These are phyloP conservation scores for Oligia latruncula DNA, from an alignment of 2,888 invertebrate species.

Conservation along the genomic window DNA sequence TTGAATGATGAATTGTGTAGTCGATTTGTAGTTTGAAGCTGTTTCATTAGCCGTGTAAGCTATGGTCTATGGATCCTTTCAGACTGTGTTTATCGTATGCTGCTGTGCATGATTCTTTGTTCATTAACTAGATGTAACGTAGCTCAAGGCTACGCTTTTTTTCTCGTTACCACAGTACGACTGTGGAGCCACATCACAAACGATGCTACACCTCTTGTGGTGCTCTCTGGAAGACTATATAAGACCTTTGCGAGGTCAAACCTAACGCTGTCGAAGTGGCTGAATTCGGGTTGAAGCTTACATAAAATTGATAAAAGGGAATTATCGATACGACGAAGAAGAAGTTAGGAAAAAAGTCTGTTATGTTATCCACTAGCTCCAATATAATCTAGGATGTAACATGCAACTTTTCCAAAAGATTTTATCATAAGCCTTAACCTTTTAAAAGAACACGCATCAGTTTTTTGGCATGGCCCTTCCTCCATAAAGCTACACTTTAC, in stretches of 20 bases:
- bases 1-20: conserved; percentile 64
- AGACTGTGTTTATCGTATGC: conserved; percentile 19
- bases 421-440: not conserved
- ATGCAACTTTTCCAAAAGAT: not conserved
- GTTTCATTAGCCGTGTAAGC: conserved; percentile 50
- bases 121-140: not conserved
- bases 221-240: not conserved
- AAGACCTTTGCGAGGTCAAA: not conserved
- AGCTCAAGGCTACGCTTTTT: not conserved
- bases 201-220: not conserved
- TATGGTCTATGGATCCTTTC: conserved; percentile 18
- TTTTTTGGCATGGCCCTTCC: conserved; percentile 8
- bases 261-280: not conserved
- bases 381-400: not conserved
- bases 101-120: conserved; percentile 6
- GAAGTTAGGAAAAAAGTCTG: not conserved
- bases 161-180: not conserved
- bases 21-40: conserved; percentile 60
- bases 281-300: not conserved
- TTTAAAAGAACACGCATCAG: conserved; percentile 13
- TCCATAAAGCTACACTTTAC: conserved; percentile 43
- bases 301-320: not conserved
- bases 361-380: not conserved
- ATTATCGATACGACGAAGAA: not conserved
- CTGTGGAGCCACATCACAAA: not conserved